Percentiles rank a stretch among this genome's conserved stretches.
phyloP scores from a whole-genome alignment of 2,797 vertebrate species.

The Acanthornis magna region DNA sequence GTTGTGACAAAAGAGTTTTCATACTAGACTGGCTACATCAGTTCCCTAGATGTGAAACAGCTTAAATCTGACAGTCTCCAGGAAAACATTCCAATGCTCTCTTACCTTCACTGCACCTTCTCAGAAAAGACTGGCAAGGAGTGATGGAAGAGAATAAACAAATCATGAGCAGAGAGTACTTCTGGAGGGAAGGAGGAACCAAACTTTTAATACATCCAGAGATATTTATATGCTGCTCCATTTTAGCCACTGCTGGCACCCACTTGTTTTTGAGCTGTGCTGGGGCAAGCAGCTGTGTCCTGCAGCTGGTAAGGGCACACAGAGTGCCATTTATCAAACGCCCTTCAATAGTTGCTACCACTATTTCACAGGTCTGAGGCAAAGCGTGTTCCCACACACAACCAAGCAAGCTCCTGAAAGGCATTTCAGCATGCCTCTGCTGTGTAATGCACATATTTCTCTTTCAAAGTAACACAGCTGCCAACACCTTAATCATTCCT shows the following conservation, averaged over 20 bases:
- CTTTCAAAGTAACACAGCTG: conserved; percentile 28
- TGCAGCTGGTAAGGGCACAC: neutral
- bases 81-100: neutral
- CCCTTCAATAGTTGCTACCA: neutral
- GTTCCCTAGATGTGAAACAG: neutral
- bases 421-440: neutral
- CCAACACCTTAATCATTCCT: conserved; percentile 38
- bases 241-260: neutral
- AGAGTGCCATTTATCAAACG: neutral
- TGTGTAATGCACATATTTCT: neutral
- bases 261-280: neutral
- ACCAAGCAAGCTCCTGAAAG: neutral
- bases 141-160: neutral
- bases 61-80: neutral
- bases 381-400: neutral
- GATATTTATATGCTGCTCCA: neutral
- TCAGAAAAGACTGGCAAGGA: neutral
- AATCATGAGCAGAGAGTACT: neutral
- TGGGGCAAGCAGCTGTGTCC: neutral
- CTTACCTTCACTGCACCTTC: neutral
- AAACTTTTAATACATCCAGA: neutral
- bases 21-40: neutral
- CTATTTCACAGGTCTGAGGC: neutral
- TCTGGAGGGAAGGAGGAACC: neutral
- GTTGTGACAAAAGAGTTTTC: neutral